phyloP scores from a whole-genome alignment of 2,888 invertebrate genomes.

The Syrphus vitripennis region DNA sequence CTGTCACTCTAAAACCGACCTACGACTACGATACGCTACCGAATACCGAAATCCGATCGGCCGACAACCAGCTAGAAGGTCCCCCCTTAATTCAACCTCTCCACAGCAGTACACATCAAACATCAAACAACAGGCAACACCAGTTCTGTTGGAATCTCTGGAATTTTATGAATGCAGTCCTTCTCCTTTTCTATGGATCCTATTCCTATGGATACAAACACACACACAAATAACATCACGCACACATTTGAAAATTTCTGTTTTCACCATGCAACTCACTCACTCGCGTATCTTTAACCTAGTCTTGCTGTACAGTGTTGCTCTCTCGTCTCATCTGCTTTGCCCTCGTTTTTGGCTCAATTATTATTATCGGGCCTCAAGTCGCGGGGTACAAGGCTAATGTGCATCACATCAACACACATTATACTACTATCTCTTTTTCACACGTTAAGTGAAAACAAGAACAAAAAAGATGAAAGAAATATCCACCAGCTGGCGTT shows the following conservation, averaged over 20 bases:
- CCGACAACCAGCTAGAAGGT: conserved; percentile 23
- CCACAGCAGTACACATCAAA: conserved; percentile 9
- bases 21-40: conserved; percentile 70
- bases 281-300: conserved; percentile 52
- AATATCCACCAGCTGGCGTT: conserved; percentile 39
- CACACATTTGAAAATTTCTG: not conserved
- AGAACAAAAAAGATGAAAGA: not conserved
- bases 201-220: too few relatives aligned
- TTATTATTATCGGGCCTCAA: not conserved
- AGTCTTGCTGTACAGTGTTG: conserved; percentile 40
- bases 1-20: conserved; percentile 66
- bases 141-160: conserved; percentile 59
- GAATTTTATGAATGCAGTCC: conserved; percentile 69
- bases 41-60: conserved; percentile 62
- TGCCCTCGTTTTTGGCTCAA: conserved; percentile 7
- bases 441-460: not conserved
- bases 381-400: conserved; percentile 40
- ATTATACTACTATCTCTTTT: conserved; percentile 30
- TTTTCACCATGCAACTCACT: conserved; percentile 47
- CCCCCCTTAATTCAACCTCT: conserved; percentile 36
- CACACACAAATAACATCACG: not conserved
- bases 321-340: conserved; percentile 44
- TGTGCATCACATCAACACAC: conserved; percentile 25
- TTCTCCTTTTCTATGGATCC: conserved; percentile 18
- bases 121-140: conserved; percentile 23